A percentile compares a stretch with the other conserved stretches of the same genome.
Evolutionary conservation across 2,797 vertebrate genomes (phyloP).

Genomic region (Diceros bicornis): DNA sequence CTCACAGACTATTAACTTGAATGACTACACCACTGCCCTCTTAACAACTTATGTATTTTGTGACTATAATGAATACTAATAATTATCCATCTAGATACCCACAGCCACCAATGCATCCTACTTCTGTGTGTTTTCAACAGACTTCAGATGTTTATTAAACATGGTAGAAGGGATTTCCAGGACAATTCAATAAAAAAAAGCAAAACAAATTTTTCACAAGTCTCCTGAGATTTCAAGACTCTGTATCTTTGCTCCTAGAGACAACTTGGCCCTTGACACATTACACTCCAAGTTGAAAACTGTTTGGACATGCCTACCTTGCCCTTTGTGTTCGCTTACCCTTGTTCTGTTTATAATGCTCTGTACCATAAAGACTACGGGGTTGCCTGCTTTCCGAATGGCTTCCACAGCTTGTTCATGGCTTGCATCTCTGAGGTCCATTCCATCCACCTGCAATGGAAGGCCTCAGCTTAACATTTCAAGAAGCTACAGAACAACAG

Average conservation of each 20-base stretch:
- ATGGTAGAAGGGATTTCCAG: conserved; percentile 4
- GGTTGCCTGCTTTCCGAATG: conserved; percentile 97
- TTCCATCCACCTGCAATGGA: conserved; percentile 96
- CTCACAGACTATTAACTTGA: neutral
- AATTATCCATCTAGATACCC: neutral
- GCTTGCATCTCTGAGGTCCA: conserved; percentile 97
- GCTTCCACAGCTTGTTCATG: conserved; percentile 99
- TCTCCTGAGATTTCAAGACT: conserved; percentile 44
- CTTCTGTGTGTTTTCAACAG: conserved; percentile 39
- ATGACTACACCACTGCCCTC: neutral
- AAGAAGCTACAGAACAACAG: conserved; percentile 84
- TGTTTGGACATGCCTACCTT: conserved; percentile 76
- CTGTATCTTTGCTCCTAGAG: neutral
- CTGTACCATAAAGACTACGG: conserved; percentile 98
- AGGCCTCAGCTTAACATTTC: conserved; percentile 89
- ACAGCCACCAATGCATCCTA: conserved; percentile 2
- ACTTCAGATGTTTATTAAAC: conserved; percentile 13
- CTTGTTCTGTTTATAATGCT: conserved; percentile 96
- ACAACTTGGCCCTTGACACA: conserved; percentile 70
- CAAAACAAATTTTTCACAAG: conserved; percentile 47
- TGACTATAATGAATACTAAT: neutral
- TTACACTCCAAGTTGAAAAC: conserved; percentile 76
- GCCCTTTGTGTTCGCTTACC: conserved; percentile 91
- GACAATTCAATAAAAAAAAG: conserved; percentile 9
- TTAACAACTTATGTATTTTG: conserved; percentile 8